Base-by-base conservation (phyloP, 92 coral and sea anemone genomes). In the Zoanthus sociatus region DNA sequence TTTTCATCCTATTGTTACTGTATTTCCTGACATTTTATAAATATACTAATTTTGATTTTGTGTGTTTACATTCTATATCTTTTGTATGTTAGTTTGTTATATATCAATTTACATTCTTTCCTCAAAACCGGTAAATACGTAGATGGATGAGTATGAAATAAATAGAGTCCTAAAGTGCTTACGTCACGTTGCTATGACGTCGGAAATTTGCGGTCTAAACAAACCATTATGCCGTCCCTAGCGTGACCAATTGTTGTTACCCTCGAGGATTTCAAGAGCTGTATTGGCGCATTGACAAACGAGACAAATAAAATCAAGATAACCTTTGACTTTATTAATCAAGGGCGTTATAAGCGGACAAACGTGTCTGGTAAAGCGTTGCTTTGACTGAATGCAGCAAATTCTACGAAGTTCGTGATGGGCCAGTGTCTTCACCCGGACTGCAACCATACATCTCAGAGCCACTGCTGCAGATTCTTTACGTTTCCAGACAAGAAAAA, bases 341-440 rank as follows among this genome's bases (percentile, higher is more conserved):
- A 37, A 44, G 54, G 44, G 26, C 12, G 13, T 44, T 37, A 73
- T 73, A 37, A 73, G 78, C 51, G 54, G 78, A 73, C 78, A 73
- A 73, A 73, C 44, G 42, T 70, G 75, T 70, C 75, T 70, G 53
- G 77, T 48, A 73, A 73, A 13, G 53, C 77, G 53, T 33, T 33
- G 77, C 13, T 73, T 73, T 73, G n/a, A 12, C 5, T 73, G 78
- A 44, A 73, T 37, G 54, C 51, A 73, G 30, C 54, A 9, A 37
- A 73, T 37, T 44, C 78, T 26, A 37, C 51, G 78, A 42, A 42
- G 55, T 42, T 17, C 66, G 66, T 2, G 5, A 58, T 58, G 66
- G 66, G 3, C 5, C 66, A 58, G 66, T 13, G 66, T 1, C 15
- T 58, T 58, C 66, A 13, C 5, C 66, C 66, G 4, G 66, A 53